Evolutionary conservation across 35 echinoderm and acorn worm species (phyloP).

Genomic region (Ophioderma brevispina): DNA sequence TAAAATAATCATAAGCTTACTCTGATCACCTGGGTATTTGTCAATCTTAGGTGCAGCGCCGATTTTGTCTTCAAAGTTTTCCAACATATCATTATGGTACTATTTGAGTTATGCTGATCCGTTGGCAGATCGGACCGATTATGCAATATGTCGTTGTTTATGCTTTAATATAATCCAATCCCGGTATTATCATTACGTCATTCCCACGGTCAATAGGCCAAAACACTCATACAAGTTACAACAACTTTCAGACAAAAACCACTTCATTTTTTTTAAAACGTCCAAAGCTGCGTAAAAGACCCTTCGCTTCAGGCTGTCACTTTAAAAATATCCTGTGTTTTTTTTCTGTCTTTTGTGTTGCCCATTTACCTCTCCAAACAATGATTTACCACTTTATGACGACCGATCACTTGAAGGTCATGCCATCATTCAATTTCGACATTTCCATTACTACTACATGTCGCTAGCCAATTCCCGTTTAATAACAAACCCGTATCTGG

Average conservation of each 20-base stretch:
- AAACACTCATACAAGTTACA: not conserved
- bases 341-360: constrained; percentile 86
- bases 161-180: not conserved
- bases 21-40: not conserved
- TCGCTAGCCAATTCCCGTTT: constrained; percentile 15
- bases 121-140: not conserved
- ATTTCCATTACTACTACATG: not conserved
- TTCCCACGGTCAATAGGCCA: not conserved
- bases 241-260: not conserved
- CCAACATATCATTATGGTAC: not conserved
- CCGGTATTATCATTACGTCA: not conserved
- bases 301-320: constrained; percentile 75
- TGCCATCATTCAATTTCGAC: not conserved
- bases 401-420: not conserved
- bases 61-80: not conserved
- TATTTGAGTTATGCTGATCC: not conserved
- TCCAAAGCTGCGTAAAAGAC: constrained; percentile 51
- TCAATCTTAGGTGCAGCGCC: not conserved
- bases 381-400: constrained; percentile 35
- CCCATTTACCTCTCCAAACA: constrained; percentile 61
- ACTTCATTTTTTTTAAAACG: constrained; percentile 46
- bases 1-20: not conserved
- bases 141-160: not conserved
- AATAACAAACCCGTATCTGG: constrained; percentile 80
- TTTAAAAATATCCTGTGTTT: no score